Percentiles rank a stretch among this genome's conserved stretches.
Evolutionary conservation across 1,140 invertebrate species (phyloP).

Genomic region (Acromyrmex echinatior): DNA sequence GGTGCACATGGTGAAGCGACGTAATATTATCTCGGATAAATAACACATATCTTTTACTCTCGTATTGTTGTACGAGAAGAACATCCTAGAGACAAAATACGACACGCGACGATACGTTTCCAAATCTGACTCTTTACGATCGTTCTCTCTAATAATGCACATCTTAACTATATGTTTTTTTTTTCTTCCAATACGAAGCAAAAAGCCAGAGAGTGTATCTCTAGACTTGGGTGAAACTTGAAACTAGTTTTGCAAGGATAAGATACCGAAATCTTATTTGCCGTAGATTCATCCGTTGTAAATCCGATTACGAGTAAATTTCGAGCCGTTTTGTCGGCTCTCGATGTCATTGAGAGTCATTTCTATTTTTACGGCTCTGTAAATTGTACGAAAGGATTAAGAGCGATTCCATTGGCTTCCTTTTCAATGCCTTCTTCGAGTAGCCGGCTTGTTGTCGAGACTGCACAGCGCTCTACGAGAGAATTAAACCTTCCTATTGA

Average conservation of each 20-base stretch:
- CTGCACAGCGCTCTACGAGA: constrained; percentile 60
- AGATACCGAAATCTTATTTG: constrained; percentile 45
- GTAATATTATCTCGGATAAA: constrained; percentile 23
- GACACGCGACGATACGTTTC: background rate
- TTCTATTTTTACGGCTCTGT: constrained; percentile 77
- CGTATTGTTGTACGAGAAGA: background rate
- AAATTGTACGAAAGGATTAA: constrained; percentile 82
- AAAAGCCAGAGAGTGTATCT: background rate
- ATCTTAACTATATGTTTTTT: background rate
- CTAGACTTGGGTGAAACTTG: background rate
- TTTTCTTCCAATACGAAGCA: too few relatives aligned
- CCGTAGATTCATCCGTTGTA: constrained; percentile 63
- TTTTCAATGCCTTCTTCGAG: constrained; percentile 72
- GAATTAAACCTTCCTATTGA: constrained; percentile 82
- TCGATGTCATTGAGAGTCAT: constrained; percentile 78
- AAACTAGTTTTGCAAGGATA: constrained; percentile 9
- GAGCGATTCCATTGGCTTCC: constrained; percentile 50
- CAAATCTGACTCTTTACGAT: background rate
- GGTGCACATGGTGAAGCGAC: background rate
- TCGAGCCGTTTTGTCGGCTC: constrained; percentile 56
- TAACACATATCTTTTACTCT: background rate
- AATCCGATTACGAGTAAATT: constrained; percentile 80
- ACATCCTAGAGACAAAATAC: background rate
- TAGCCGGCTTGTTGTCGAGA: constrained; percentile 72
- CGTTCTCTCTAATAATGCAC: background rate